A percentile compares a stretch with the other conserved stretches of the same genome.
Conservation (phyloP, 2,888 invertebrate species). For the Heteromurus nitidus region DNA sequence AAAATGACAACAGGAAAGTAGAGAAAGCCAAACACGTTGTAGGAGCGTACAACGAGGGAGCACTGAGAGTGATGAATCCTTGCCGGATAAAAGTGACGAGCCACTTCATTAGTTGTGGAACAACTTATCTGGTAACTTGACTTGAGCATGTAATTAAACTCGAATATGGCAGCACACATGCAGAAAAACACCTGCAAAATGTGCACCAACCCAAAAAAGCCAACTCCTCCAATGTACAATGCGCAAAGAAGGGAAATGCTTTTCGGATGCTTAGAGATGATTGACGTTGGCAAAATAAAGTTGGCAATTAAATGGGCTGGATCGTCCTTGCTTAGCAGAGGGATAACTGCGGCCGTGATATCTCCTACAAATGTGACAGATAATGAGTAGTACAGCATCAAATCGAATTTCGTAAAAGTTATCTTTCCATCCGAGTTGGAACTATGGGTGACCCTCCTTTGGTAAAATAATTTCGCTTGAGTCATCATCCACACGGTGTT, state of each 20-base stretch:
- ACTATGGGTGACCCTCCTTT: not conserved
- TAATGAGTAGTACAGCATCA: not conserved
- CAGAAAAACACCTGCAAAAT: conserved; percentile 9
- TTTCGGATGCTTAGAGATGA: not conserved
- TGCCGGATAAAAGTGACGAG: not conserved
- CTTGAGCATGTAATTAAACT: conserved; percentile 19
- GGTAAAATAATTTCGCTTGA: conserved; percentile 1
- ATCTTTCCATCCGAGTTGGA: not conserved
- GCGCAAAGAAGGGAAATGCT: not conserved
- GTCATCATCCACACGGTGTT: not conserved
- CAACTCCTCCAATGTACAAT: conserved; percentile 24
- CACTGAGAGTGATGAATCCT: conserved; percentile 6
- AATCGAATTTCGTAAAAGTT: not conserved
- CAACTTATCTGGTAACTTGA: not conserved
- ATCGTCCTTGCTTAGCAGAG: not conserved
- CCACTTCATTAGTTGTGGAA: not conserved
- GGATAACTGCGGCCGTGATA: not conserved
- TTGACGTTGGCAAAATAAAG: not conserved
- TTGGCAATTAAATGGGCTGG: conserved; percentile 29
- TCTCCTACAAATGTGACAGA: conserved; percentile 6
- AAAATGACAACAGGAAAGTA: conserved; percentile 12
- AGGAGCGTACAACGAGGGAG: not conserved
- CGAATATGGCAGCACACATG: conserved; percentile 25
- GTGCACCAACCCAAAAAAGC: conserved; percentile 20
- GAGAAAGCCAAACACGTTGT: conserved; percentile 10